Percentiles rank a stretch among this genome's conserved stretches.
phyloP scores from a whole-genome alignment of 2,113 vertebrate species.

The Oreocharis arfaki region DNA sequence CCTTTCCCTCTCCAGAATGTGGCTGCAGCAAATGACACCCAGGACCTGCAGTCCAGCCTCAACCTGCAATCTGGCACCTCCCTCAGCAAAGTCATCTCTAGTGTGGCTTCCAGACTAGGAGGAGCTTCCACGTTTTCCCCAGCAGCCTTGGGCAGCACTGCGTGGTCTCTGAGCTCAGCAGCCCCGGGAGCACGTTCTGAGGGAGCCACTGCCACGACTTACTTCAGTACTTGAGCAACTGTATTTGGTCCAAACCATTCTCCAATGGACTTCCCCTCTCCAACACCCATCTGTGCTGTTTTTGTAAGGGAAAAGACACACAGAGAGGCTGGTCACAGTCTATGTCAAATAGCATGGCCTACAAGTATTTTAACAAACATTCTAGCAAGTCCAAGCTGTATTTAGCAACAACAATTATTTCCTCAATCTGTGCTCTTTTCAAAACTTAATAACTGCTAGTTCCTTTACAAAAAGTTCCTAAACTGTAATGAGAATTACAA shows the following conservation, averaged over 20 bases:
- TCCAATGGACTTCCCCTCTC: slow-evolving; percentile 97
- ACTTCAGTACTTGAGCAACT: slow-evolving; percentile 98
- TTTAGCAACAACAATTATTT: neutral
- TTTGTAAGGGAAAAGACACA: slow-evolving; percentile 36
- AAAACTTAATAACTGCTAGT: neutral
- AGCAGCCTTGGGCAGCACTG: neutral
- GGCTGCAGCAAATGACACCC: neutral
- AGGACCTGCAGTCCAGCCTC: neutral
- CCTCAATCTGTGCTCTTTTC: neutral
- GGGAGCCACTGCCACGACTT: slow-evolving; percentile 63
- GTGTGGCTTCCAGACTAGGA: neutral
- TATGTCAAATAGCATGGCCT: neutral
- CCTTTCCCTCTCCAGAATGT: accelerated
- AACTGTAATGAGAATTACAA: neutral
- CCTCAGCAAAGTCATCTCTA: neutral
- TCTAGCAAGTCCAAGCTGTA: neutral
- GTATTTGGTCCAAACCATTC: slow-evolving; percentile 99
- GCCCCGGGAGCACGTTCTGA: neutral
- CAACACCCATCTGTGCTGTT: slow-evolving; percentile 98
- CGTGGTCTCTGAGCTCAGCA: accelerated
- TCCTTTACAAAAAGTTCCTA: neutral
- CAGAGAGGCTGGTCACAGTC: neutral
- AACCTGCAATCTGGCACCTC: neutral
- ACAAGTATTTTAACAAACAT: neutral
- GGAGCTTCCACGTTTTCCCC: neutral